Percentiles rank a stretch among this genome's conserved stretches.
These are phyloP conservation scores for Seriola quinqueradiata DNA, from an alignment of 2,113 vertebrate genomes.

Conservation along the genomic window DNA sequence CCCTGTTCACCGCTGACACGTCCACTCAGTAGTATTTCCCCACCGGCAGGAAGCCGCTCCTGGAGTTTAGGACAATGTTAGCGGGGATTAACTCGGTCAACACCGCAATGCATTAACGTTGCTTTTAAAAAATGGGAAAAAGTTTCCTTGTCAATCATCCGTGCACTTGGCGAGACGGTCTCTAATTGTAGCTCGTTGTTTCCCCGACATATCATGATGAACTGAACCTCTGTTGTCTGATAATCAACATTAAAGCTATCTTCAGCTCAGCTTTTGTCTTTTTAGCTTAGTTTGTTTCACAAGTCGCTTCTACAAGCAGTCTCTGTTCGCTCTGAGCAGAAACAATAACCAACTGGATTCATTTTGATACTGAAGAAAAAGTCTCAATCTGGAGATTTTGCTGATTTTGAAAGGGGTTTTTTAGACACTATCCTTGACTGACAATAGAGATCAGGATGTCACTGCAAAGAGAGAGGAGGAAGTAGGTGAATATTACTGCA, in stretches of 20 bases:
- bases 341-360: no score
- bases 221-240: not conserved
- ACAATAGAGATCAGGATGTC: no score
- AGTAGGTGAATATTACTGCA: no score
- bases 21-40: not conserved
- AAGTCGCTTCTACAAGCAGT: no score
- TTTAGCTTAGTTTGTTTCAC: no score
- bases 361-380: no score
- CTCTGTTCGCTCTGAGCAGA: no score
- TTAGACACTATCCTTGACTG: not conserved
- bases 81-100: no score
- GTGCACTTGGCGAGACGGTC: not conserved
- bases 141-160: not conserved
- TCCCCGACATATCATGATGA: not conserved
- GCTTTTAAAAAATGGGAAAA: not conserved
- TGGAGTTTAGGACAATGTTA: not conserved
- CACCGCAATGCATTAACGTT: not conserved
- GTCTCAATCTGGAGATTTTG: not conserved
- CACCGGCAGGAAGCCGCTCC: not conserved
- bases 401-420: not conserved
- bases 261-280: not conserved
- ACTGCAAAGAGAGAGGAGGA: no score
- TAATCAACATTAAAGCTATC: not conserved
- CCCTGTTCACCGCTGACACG: not conserved
- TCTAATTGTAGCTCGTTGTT: no score